phyloP scores from a whole-genome alignment of 2,113 vertebrate genomes.

The Bufo bufo region DNA sequence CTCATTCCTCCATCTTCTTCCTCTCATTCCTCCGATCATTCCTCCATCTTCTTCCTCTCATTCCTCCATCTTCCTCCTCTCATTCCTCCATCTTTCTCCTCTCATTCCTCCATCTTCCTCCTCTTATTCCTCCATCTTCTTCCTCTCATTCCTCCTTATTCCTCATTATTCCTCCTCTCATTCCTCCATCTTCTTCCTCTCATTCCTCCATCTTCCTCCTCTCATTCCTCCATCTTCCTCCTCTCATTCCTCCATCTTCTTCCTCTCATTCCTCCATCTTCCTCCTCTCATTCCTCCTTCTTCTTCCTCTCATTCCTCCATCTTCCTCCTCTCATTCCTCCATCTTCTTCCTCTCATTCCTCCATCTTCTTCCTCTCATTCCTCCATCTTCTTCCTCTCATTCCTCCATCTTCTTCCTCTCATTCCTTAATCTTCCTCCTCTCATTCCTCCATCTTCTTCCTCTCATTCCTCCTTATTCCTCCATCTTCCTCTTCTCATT shows the following conservation, averaged over 20 bases:
- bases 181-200: background rate
- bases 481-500: too few species aligned
- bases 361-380: background rate
- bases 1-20: background rate
- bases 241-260: background rate
- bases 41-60: background rate
- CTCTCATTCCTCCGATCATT: background rate
- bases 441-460: background rate
- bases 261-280: too few species aligned
- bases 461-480: background rate
- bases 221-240: background rate
- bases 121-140: too few species aligned
- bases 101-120: background rate
- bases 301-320: background rate
- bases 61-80: background rate
- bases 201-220: background rate
- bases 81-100: background rate
- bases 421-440: too few species aligned
- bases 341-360: too few species aligned
- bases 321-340: too few species aligned
- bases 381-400: background rate
- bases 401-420: background rate
- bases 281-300: background rate
- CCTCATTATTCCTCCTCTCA: background rate
- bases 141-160: too few species aligned